phyloP scores from a whole-genome alignment of 2,113 vertebrate species.

The Indicator maculatus region DNA sequence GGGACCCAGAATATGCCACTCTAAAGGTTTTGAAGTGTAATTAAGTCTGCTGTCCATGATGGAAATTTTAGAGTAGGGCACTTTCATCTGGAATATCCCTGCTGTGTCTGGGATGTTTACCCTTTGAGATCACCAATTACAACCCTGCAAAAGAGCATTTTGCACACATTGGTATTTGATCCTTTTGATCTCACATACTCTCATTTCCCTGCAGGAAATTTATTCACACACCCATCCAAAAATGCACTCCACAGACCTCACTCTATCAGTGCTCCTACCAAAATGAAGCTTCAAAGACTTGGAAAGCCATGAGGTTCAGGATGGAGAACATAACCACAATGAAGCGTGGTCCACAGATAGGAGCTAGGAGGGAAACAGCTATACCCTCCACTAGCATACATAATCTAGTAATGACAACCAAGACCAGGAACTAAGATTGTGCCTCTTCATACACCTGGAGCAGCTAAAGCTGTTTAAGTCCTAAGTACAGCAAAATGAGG shows the following conservation, averaged over 20 bases:
- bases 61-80: not conserved
- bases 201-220: not conserved
- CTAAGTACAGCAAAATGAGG: not conserved
- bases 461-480: not conserved
- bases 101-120: accelerated
- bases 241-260: not conserved
- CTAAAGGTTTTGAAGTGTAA: not conserved
- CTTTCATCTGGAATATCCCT: not conserved
- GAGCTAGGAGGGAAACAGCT: not conserved
- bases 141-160: not conserved
- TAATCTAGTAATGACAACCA: not conserved
- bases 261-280: not conserved
- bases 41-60: not conserved
- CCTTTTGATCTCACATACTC: not conserved
- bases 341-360: not conserved
- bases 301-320: not conserved
- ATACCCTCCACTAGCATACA: not conserved
- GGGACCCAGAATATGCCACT: not conserved
- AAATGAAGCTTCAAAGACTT: not conserved
- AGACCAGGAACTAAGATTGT: not conserved
- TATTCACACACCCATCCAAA: not conserved
- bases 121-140: not conserved
- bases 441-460: not conserved
- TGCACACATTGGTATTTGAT: not conserved
- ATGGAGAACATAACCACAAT: not conserved